Conservation (phyloP, 2,113 vertebrate species). For the Salminus brasiliensis region DNA sequence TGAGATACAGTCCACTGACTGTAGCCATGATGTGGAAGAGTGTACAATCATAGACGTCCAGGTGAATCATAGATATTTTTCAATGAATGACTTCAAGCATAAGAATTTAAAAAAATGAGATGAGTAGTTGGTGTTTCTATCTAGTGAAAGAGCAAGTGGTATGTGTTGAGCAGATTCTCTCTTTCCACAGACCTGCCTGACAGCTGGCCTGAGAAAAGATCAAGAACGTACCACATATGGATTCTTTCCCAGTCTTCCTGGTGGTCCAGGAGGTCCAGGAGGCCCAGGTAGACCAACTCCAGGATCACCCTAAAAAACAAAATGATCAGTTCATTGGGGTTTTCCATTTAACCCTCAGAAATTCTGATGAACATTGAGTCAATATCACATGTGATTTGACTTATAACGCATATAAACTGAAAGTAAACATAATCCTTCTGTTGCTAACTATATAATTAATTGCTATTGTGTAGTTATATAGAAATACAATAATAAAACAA, state of each 20-base stretch:
- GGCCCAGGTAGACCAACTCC: conserved; percentile 76
- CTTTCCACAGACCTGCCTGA: background rate
- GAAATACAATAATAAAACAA: background rate
- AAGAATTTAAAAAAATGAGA: background rate
- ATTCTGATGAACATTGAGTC: too few species aligned
- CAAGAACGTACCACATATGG: conserved; percentile 54
- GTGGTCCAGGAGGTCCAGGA: conserved; percentile 77
- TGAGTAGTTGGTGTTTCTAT: background rate
- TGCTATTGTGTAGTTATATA: background rate
- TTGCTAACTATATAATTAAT: too few species aligned
- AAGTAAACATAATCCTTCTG: too few species aligned
- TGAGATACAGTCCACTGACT: too few species aligned
- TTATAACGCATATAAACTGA: too few species aligned
- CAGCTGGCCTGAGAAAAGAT: background rate
- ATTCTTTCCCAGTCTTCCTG: conserved; percentile 62
- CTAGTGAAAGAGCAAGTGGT: background rate
- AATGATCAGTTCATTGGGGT: background rate
- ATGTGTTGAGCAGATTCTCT: background rate
- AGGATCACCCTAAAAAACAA: conserved; percentile 74
- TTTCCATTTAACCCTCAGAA: background rate
- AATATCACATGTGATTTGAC: too few species aligned
- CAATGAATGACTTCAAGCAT: background rate
- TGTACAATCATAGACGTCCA: too few species aligned
- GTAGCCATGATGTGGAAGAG: too few species aligned
- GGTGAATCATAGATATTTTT: too few species aligned